Evolutionary conservation across 1,140 invertebrate genomes (phyloP).

Genomic region (Paraescarpia echinospica): DNA sequence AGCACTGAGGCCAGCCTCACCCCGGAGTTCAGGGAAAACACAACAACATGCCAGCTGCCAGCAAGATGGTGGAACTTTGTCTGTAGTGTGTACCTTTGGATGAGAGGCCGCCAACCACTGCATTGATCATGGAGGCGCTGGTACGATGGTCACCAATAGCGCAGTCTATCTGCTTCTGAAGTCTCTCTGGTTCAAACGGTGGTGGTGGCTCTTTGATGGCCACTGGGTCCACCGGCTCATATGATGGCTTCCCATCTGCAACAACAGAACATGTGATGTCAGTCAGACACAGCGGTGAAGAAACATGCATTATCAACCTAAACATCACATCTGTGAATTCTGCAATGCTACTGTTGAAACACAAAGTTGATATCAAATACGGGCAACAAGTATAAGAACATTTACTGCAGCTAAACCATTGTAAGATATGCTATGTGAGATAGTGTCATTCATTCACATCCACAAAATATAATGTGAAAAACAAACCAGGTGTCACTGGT

Average conservation of each 20-base stretch:
- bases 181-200: conserved; percentile 37
- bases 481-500: not conserved
- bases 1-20: too few species aligned
- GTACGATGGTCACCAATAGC: conserved; percentile 49
- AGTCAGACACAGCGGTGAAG: not conserved
- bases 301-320: not conserved
- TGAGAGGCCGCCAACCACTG: conserved; percentile 46
- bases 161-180: conserved; percentile 52
- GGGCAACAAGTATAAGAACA: not conserved
- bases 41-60: too few species aligned
- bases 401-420: too few species aligned
- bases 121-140: conserved; percentile 51
- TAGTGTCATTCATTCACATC: too few species aligned
- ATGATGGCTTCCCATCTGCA: not conserved
- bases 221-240: not conserved
- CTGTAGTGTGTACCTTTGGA: conserved; percentile 40
- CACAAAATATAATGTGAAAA: too few species aligned
- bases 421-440: too few species aligned
- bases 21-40: too few species aligned
- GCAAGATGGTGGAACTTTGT: too few species aligned
- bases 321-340: not conserved
- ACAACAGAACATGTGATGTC: not conserved
- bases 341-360: not conserved
- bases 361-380: not conserved
- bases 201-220: not conserved